phyloP scores from a whole-genome alignment of 2,113 vertebrate species.

The Mungos mungo region DNA sequence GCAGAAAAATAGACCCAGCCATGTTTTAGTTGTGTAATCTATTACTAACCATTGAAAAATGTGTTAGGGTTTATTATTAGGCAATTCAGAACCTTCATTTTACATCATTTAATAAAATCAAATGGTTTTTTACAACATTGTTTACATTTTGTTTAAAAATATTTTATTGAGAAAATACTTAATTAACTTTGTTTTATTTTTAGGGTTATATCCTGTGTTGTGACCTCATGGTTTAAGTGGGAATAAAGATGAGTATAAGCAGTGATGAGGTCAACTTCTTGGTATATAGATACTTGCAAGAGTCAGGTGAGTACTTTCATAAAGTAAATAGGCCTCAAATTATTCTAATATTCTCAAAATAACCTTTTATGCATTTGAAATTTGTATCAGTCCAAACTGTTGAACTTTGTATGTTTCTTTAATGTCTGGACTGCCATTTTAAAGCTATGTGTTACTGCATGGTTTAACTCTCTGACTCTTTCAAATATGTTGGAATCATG shows the following conservation, averaged over 20 bases:
- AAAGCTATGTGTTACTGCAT: slow-evolving; percentile 77
- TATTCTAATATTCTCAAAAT: slow-evolving; percentile 75
- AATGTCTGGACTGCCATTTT: slow-evolving; percentile 74
- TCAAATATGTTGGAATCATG: slow-evolving; percentile 77
- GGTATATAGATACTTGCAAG: slow-evolving; percentile 99
- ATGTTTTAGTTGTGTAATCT: slow-evolving; percentile 36
- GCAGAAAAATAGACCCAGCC: slow-evolving; percentile 24
- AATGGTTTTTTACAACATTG: slow-evolving; percentile 67
- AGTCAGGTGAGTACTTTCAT: slow-evolving; percentile 94
- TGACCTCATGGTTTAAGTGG: slow-evolving; percentile 99
- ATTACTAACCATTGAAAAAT: slow-evolving; percentile 1
- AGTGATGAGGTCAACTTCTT: slow-evolving; percentile 99
- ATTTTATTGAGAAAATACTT: slow-evolving; percentile 78
- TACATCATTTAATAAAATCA: slow-evolving; percentile 46
- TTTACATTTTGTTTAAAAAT: slow-evolving; percentile 69
- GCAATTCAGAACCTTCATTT: slow-evolving; percentile 56
- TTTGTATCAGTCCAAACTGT: slow-evolving; percentile 76
- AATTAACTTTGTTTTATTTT: slow-evolving; percentile 82
- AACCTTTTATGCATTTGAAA: slow-evolving; percentile 74
- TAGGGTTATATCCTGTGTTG: slow-evolving; percentile 95
- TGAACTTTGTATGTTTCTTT: slow-evolving; percentile 78
- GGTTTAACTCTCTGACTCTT: slow-evolving; percentile 82
- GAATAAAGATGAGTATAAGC: slow-evolving; percentile 99
- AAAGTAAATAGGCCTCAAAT: slow-evolving; percentile 76
- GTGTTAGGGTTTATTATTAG: slow-evolving; percentile 42